Evolutionary conservation across 2,113 vertebrate genomes (phyloP).

Genomic region (Piaya cayana): DNA sequence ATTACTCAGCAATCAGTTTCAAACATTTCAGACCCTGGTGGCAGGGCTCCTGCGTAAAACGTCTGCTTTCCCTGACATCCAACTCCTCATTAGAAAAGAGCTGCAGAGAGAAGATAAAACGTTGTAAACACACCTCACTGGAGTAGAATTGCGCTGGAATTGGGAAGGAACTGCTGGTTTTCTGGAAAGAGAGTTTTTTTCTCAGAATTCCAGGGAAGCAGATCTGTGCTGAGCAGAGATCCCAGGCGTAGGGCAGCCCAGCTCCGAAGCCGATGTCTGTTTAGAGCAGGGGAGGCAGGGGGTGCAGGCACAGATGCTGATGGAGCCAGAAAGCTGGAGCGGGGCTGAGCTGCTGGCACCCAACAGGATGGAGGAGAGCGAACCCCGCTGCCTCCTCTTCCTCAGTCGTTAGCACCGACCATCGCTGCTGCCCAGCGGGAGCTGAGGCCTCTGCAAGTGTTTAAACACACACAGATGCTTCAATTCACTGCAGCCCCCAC

Average conservation of each 20-base stretch:
- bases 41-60: neutral
- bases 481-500: neutral
- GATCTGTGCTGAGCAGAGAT: fast-evolving
- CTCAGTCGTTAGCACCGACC: fast-evolving
- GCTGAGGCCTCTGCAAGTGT: fast-evolving
- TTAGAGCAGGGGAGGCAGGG: fast-evolving
- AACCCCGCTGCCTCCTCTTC: neutral
- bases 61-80: neutral
- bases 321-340: too few relatives aligned
- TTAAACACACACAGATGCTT: neutral
- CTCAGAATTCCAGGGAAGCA: neutral
- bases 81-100: neutral
- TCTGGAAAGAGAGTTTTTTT: neutral
- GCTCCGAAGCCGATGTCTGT: fast-evolving
- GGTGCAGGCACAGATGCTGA: fast-evolving
- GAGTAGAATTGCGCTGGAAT: neutral
- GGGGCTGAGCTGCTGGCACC: too few relatives aligned
- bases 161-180: neutral
- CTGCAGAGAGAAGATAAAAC: neutral
- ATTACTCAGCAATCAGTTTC: conserved; percentile 42
- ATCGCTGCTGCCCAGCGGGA: fast-evolving
- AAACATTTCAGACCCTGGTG: neutral
- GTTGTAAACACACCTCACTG: neutral
- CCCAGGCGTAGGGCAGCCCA: fast-evolving
- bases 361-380: neutral